Percentiles rank a stretch among this genome's conserved stretches.
Conservation (phyloP, 2,113 vertebrate species). For the Dasyurus viverrinus region DNA sequence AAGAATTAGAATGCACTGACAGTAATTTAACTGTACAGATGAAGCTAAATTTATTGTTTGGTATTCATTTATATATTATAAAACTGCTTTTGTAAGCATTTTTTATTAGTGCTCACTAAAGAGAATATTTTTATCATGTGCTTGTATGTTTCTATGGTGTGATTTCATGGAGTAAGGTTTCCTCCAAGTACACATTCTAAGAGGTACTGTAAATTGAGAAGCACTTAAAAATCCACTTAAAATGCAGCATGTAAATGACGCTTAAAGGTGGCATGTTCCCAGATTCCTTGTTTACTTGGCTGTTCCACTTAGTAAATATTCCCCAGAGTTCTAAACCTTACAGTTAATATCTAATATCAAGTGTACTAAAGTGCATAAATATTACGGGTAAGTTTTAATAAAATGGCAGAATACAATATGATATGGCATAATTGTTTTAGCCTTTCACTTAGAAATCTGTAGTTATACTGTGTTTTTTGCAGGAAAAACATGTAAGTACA, state of each 20-base stretch:
- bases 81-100: slow-evolving; percentile 74
- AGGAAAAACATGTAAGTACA: slow-evolving; percentile 72
- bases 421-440: slow-evolving; percentile 63
- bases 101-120: slow-evolving; percentile 64
- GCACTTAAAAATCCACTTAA: slow-evolving; percentile 55
- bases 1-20: slow-evolving; percentile 54
- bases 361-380: slow-evolving; percentile 68
- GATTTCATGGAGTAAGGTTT: slow-evolving; percentile 68
- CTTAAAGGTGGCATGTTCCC: slow-evolving; percentile 64
- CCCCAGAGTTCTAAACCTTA: slow-evolving; percentile 65
- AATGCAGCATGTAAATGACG: slow-evolving; percentile 69
- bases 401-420: slow-evolving; percentile 46
- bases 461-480: slow-evolving; percentile 68
- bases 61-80: slow-evolving; percentile 77
- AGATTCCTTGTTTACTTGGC: slow-evolving; percentile 58
- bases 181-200: slow-evolving; percentile 59
- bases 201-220: slow-evolving; percentile 48
- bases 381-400: slow-evolving; percentile 83
- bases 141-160: slow-evolving; percentile 71
- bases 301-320: slow-evolving; percentile 66
- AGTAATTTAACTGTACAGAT: slow-evolving; percentile 78
- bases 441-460: slow-evolving; percentile 67
- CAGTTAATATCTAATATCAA: slow-evolving; percentile 62
- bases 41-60: slow-evolving; percentile 70
- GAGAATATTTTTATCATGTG: slow-evolving; percentile 69